Conservation (phyloP, 2,113 vertebrate species). For the Platichthys stellatus region DNA sequence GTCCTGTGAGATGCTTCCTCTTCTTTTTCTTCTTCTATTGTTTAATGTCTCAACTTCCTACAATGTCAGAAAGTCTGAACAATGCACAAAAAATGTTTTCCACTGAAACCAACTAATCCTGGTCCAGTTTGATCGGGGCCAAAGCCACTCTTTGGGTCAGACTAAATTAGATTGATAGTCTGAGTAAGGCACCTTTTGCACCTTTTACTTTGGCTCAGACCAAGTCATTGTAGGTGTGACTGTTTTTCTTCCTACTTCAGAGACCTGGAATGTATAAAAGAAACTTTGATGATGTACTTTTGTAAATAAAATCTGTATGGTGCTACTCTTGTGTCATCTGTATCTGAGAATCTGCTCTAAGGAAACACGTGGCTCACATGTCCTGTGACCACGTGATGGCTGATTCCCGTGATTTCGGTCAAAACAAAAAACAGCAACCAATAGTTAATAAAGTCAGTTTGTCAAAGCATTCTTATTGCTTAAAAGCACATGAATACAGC, state of each 20-base stretch:
- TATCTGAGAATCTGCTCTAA: slow-evolving; percentile 74
- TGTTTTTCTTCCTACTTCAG: not conserved
- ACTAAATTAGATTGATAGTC: too few species aligned
- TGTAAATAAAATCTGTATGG: slow-evolving; percentile 80
- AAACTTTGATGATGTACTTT: slow-evolving; percentile 52
- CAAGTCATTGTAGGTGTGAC: not conserved
- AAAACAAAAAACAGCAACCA: not conserved
- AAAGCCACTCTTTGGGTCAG: too few species aligned
- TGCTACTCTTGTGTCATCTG: not conserved
- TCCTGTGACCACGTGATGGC: slow-evolving; percentile 71
- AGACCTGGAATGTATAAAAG: slow-evolving; percentile 28
- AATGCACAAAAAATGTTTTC: not conserved
- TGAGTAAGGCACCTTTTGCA: too few species aligned
- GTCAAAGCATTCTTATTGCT: too few species aligned
- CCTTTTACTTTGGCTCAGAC: too few species aligned
- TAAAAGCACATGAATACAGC: too few species aligned
- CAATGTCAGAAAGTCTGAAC: too few species aligned
- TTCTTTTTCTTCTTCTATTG: too few species aligned
- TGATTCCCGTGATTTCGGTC: slow-evolving; percentile 83
- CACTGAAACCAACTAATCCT: not conserved
- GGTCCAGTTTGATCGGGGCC: not conserved
- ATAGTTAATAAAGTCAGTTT: too few species aligned
- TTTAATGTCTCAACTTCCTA: too few species aligned
- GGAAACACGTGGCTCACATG: slow-evolving; percentile 76
- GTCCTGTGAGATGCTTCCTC: too few species aligned